A percentile compares a stretch with the other conserved stretches of the same genome.
Evolutionary conservation across 2,797 vertebrate genomes (phyloP).

Genomic region (Nannoperca obscura): DNA sequence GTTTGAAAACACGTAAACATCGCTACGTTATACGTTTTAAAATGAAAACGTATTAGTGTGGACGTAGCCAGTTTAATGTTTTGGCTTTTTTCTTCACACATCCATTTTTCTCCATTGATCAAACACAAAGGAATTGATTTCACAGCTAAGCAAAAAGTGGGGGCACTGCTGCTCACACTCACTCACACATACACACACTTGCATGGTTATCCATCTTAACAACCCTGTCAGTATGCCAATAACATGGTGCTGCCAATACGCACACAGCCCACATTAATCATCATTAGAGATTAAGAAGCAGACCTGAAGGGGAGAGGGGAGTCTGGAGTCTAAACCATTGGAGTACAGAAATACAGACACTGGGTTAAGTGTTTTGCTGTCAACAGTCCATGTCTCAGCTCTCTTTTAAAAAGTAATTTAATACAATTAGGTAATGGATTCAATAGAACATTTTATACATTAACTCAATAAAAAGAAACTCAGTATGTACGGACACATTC

Average conservation of each 20-base stretch:
- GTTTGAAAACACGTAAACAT: too few relatives aligned
- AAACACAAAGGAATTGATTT: constrained; percentile 39
- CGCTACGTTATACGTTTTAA: too few relatives aligned
- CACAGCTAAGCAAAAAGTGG: constrained; percentile 42
- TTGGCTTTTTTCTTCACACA: too few relatives aligned
- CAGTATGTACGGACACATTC: neutral
- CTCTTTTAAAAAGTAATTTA: neutral
- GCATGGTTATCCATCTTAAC: constrained; percentile 82
- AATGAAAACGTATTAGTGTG: too few relatives aligned
- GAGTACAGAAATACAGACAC: constrained; percentile 45
- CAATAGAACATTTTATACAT: neutral
- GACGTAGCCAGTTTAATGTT: too few relatives aligned
- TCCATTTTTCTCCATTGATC: too few relatives aligned
- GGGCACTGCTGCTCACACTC: constrained; percentile 20
- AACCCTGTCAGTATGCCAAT: constrained; percentile 79
- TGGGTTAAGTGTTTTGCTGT: constrained; percentile 19
- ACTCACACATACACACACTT: constrained; percentile 43
- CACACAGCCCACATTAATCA: constrained; percentile 80
- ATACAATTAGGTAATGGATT: neutral
- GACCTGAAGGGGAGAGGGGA: constrained; percentile 56
- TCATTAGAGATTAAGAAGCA: constrained; percentile 80
- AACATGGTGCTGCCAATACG: constrained; percentile 78
- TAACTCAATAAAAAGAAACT: neutral
- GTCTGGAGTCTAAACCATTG: constrained; percentile 45
- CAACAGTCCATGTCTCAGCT: neutral